Base-by-base conservation (phyloP, 1,140 invertebrate genomes). In the Drosophila grimshawi region DNA sequence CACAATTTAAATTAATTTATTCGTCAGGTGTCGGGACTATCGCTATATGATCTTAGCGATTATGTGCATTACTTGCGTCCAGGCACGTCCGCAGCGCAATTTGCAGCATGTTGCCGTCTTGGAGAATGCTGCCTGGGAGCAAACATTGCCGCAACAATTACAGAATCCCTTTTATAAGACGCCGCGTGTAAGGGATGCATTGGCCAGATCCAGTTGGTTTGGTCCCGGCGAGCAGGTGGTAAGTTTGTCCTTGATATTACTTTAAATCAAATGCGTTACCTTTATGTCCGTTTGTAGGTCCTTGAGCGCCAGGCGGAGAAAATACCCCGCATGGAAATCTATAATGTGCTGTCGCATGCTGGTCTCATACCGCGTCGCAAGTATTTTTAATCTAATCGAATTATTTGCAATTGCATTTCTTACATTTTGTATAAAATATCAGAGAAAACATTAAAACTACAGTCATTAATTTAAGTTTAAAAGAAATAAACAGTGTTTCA, bases 301-400 rank as follows among this genome's bases (percentile, higher is more conserved):
- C 93, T 77, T 7, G 91, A 93, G 63, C 90, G 94, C 32, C 94
- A 94, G 75, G 93, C 94, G 5, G 94, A 94, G 57, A 92, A 93
- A 69, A 94, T 95, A 8, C 86, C 94, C 4, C 92, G 94, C 10
- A 92, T 91, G 57, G 93, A 94, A 81, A 95, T 95, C 57, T 94
- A 94, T 81, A 94, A 94, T 59, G 94, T 95, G 29, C 86, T 95
- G 39, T 94, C 94, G 1, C 94, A 95, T 80, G 94, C 94, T 3
- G 94, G 94, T 8, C 92, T 95, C 5, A 91, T 95, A 39, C 92
- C 93, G 6, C 89, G 94, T 59, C 90, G 68, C 76, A 92, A 68
- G 69, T 85, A 69, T 35, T 72, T 89, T 8, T 89, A 85, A 71
- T 4, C 39, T 43, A 43, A 43, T 43, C 10, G 5, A 6, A 41